Conservation (phyloP, 2,888 invertebrate species). For the Herminia tarsipennalis region DNA sequence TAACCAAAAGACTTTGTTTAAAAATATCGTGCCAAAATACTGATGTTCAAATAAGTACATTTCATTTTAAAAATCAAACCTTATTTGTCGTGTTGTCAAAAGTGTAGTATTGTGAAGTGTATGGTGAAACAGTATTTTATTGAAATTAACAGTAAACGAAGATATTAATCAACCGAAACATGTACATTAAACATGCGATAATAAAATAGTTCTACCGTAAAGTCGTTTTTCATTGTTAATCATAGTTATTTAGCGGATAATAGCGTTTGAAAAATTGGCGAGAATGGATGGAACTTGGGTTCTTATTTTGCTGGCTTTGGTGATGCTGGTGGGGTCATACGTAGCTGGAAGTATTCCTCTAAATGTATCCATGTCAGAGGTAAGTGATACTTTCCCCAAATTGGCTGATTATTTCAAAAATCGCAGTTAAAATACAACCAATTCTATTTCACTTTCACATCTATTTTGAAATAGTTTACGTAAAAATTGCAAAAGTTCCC, state of each 20-base stretch:
- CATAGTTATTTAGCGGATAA: slow-evolving; percentile 21
- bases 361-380: slow-evolving; percentile 97
- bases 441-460: slow-evolving; percentile 12
- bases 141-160: slow-evolving; percentile 43
- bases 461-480: slow-evolving; percentile 15
- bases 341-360: slow-evolving; percentile 97
- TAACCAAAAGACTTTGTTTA: no score
- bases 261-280: slow-evolving; percentile 28
- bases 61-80: neutral
- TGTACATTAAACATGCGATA: slow-evolving; percentile 48
- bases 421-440: slow-evolving; percentile 3
- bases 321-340: slow-evolving; percentile 99
- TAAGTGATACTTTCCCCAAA: slow-evolving; percentile 60
- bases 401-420: neutral
- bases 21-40: no score
- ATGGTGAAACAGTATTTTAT: slow-evolving; percentile 32
- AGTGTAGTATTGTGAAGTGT: slow-evolving; percentile 17
- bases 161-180: slow-evolving; percentile 46
- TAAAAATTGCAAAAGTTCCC: slow-evolving; percentile 9
- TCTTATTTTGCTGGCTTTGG: slow-evolving; percentile 92
- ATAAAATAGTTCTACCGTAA: slow-evolving; percentile 32
- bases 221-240: slow-evolving; percentile 29
- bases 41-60: no score
- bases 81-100: slow-evolving; percentile 38
- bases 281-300: slow-evolving; percentile 94